Evolutionary conservation across 2,113 vertebrate genomes (phyloP).

Genomic region (Chaetops frenatus): DNA sequence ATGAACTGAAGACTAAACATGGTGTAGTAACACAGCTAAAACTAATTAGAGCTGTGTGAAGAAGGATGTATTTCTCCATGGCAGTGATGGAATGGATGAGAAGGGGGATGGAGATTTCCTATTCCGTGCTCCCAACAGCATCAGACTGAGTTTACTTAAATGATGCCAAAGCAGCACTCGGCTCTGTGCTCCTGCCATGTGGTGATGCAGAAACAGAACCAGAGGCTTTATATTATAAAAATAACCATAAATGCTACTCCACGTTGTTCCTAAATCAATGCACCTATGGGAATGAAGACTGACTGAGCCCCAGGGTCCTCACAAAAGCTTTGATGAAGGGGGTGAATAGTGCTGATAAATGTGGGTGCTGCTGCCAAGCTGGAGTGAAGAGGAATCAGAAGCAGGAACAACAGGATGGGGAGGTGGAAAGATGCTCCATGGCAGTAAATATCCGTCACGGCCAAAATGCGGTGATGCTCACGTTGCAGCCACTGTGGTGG

Average conservation of each 20-base stretch:
- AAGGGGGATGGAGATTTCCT: conserved; percentile 22
- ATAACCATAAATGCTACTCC: background rate
- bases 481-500: background rate
- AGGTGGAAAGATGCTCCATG: background rate
- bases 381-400: background rate
- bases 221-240: background rate
- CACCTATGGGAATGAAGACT: background rate
- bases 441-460: background rate
- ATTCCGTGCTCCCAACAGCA: conserved; percentile 5
- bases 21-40: background rate
- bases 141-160: conserved; percentile 21
- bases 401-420: background rate
- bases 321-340: background rate
- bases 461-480: background rate
- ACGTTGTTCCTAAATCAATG: background rate
- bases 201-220: background rate
- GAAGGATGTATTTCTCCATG: background rate
- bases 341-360: background rate
- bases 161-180: background rate
- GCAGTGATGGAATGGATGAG: background rate
- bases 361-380: background rate
- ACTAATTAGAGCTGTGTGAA: background rate
- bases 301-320: background rate
- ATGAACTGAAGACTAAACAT: background rate
- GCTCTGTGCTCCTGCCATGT: background rate